These are phyloP conservation scores for Pipistrellus pipistrellus DNA, from an alignment of 2,797 vertebrate genomes.

Conservation along the genomic window DNA sequence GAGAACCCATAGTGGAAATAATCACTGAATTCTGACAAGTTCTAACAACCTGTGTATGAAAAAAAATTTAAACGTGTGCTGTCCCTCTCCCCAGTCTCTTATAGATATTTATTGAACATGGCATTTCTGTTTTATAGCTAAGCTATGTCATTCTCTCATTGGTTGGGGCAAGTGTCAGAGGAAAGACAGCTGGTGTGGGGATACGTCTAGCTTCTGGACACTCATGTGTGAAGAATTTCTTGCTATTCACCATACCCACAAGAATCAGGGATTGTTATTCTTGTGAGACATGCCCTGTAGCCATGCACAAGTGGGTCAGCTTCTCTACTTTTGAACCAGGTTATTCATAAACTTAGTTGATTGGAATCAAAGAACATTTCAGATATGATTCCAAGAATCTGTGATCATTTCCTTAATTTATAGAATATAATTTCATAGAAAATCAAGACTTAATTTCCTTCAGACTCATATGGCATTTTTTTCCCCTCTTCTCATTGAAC, in stretches of 20 bases:
- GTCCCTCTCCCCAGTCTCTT: background rate
- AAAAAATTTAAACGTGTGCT: background rate
- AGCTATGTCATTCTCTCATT: background rate
- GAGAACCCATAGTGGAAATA: background rate
- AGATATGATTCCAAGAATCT: background rate
- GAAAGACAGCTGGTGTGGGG: background rate
- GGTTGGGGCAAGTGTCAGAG: background rate
- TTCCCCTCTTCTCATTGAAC: background rate
- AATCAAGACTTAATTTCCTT: conserved; percentile 3
- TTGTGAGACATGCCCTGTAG: background rate
- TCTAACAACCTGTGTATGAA: background rate
- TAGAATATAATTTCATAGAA: conserved; percentile 1
- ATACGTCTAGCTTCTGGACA: fast-evolving
- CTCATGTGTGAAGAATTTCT: background rate
- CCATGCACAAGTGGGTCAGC: background rate
- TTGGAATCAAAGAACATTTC: background rate
- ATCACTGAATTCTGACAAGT: background rate
- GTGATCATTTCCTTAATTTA: conserved; percentile 6
- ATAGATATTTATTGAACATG: background rate
- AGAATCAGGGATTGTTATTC: background rate
- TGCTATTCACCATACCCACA: background rate
- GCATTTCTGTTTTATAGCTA: background rate
- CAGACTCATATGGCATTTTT: background rate
- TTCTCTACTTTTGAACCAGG: background rate
- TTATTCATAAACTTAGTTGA: background rate